Evolutionary conservation across 2,888 invertebrate genomes (phyloP), one percentile per base, ranked within the genome.

Genomic region (Ischnus inquisitorius): DNA sequence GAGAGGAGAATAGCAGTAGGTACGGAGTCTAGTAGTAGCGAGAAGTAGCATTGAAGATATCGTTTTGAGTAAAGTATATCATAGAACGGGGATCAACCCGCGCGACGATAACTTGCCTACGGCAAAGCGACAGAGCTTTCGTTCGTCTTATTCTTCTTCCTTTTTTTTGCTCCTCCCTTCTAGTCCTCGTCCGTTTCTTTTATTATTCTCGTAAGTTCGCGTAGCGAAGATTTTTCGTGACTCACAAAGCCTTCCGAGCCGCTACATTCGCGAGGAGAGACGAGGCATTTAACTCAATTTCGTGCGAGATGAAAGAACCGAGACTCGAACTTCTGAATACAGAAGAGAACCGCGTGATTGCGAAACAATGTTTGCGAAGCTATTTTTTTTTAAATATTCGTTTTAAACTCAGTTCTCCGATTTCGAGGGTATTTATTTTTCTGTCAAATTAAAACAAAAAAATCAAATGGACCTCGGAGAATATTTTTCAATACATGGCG

Each of bases 21-120:
- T 46, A 64, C 25, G 48, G 64, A 60, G 60, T 62, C 54, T 57
- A 43, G 68, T 39, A 65, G 65, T 51, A 22, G 60, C 34, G 68
- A 69, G 51, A 51, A 46, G 69, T 25, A 84, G 76, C 82, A 76
- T 78, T 75, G 62, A 72, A 72, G 79, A 79, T 82, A 72, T 84
- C 82, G 79, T 79, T 85, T 82, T 72, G 85, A 76, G 79, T 54
- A 77, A 77, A 85, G 74, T 79, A 82, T 65, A 77, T 79, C 82
- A 68, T 77, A 46, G 76, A 84, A 10, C 46, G 48, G 16, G 79
- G 82, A 82, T 80, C 82, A 79, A 82, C 54, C 3, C 65, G n/a
- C n/a, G 41, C 57, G 71, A 62, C 69, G 81, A 84, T 84, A 84
- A 81, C 78, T 84, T 57, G 81, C 57, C 71, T 75, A 65, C 54